Percentiles rank a stretch among this genome's conserved stretches.
Conservation (phyloP, 2,888 invertebrate species). For the Meliscaeva auricollis region DNA sequence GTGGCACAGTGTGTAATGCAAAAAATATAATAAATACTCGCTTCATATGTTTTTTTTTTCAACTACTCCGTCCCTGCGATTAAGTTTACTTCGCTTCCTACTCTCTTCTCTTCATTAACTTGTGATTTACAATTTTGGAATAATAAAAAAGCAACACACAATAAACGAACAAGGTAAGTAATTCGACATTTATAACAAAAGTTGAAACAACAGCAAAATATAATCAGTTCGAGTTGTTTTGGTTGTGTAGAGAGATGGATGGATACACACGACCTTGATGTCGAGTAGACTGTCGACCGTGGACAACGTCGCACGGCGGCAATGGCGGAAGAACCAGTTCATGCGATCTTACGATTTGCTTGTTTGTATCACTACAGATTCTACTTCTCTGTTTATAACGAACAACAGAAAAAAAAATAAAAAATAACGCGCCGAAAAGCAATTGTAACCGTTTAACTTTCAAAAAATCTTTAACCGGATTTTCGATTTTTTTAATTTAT, state of each 20-base stretch:
- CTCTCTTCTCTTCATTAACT: conserved; percentile 15
- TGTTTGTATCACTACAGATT: conserved; percentile 7
- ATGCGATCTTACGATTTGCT: conserved; percentile 5
- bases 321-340: conserved; percentile 19
- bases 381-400: neutral
- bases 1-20: no score
- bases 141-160: conserved; percentile 3
- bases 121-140: conserved; percentile 23
- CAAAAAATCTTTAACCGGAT: conserved; percentile 65
- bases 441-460: conserved; percentile 67
- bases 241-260: conserved; percentile 45
- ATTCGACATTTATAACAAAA: conserved; percentile 59
- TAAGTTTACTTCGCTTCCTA: neutral
- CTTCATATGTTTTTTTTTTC: neutral
- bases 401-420: no score
- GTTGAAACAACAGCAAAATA: conserved; percentile 33
- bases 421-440: conserved; percentile 54
- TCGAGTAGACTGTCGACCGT: conserved; percentile 19
- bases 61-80: neutral
- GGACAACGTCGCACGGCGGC: conserved; percentile 7
- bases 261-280: conserved; percentile 73
- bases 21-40: no score
- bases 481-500: conserved; percentile 45
- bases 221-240: conserved; percentile 53
- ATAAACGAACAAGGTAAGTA: conserved; percentile 39